Evolutionary conservation across 1,140 invertebrate species (phyloP).

Genomic region (Drosophila ohnishii): DNA sequence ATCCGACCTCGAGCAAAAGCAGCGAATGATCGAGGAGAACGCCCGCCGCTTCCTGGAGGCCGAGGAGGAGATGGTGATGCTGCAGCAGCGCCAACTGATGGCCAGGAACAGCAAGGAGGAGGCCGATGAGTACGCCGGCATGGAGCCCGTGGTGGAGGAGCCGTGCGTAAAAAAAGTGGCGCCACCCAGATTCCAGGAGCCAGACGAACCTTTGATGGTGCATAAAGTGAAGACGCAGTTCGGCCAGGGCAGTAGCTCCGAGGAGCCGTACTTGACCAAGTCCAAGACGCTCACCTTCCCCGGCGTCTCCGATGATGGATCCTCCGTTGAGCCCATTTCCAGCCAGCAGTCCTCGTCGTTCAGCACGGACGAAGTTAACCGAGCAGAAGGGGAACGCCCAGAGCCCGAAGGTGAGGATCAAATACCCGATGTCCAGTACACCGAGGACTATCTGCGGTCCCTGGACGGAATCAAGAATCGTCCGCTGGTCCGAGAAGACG

Average conservation of each 20-base stretch:
- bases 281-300: constrained; percentile 69
- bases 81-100: constrained; percentile 64
- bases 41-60: constrained; percentile 73
- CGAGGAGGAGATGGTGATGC: constrained; percentile 77
- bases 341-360: constrained; percentile 77
- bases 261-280: constrained; percentile 49
- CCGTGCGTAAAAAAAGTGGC: constrained; percentile 61
- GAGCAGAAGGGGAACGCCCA: constrained; percentile 59
- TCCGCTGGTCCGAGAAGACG: constrained; percentile 85
- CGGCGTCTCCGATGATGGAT: constrained; percentile 72
- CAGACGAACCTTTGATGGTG: constrained; percentile 50
- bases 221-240: constrained; percentile 77
- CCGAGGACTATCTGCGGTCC: constrained; percentile 83
- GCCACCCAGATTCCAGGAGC: constrained; percentile 55
- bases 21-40: constrained; percentile 78
- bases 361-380: constrained; percentile 57
- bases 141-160: constrained; percentile 65
- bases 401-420: constrained; percentile 77
- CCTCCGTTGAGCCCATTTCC: constrained; percentile 73
- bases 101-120: constrained; percentile 43
- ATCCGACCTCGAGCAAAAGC: constrained; percentile 50
- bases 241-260: constrained; percentile 53
- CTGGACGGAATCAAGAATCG: constrained; percentile 85
- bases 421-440: constrained; percentile 60
- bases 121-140: constrained; percentile 53